Conservation (phyloP, 2,888 invertebrate genomes). For the Corythucha ciliata region DNA sequence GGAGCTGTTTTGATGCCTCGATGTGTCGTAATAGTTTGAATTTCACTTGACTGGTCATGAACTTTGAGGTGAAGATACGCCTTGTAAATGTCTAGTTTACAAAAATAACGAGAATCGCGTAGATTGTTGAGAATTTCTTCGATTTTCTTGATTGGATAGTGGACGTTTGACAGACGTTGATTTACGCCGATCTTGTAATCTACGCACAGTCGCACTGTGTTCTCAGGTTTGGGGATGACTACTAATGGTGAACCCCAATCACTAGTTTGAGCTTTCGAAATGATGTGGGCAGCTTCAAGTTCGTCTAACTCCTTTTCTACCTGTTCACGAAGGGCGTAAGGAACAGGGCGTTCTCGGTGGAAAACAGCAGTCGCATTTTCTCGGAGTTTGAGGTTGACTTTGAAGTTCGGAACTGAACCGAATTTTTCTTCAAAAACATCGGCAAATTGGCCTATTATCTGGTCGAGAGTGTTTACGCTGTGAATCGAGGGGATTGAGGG, state of each 20-base stretch:
- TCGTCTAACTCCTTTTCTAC: constrained; percentile 22
- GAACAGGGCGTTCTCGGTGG: constrained; percentile 26
- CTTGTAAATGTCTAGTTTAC: constrained; percentile 25
- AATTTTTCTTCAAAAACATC: neutral
- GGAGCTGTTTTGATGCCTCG: constrained; percentile 15
- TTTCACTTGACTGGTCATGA: constrained; percentile 6
- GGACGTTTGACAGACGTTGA: constrained; percentile 27
- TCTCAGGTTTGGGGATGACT: constrained; percentile 5
- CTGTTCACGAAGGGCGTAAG: constrained; percentile 16
- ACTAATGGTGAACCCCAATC: constrained; percentile 26
- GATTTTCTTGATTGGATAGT: constrained; percentile 30
- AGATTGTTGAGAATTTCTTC: constrained; percentile 13
- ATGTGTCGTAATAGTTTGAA: constrained; percentile 19
- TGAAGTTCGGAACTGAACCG: neutral
- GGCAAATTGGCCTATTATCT: too few relatives aligned
- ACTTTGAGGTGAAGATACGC: constrained; percentile 13
- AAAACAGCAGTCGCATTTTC: constrained; percentile 34
- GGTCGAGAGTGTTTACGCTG: too few relatives aligned
- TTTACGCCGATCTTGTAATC: constrained; percentile 30
- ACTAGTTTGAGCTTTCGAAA: constrained; percentile 15
- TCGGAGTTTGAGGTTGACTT: constrained; percentile 6
- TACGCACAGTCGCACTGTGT: constrained; percentile 22
- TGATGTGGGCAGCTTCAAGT: constrained; percentile 24
- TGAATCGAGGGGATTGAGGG: too few relatives aligned
- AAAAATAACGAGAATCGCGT: constrained; percentile 26